Evolutionary conservation across 2,888 invertebrate species (phyloP).

Genomic region (Coelinius sp.): DNA sequence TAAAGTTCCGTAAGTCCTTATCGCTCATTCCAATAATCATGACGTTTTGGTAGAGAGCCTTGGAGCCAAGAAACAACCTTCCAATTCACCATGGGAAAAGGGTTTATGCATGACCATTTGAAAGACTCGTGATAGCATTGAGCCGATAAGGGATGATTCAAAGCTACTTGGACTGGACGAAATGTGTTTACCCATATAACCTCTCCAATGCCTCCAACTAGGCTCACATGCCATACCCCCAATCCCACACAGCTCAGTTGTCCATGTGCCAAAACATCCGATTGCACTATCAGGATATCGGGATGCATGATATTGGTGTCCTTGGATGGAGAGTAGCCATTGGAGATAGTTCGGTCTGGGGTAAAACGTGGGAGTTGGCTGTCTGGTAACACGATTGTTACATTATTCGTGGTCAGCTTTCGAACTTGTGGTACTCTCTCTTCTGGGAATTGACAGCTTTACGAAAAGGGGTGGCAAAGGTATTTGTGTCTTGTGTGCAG

Average conservation of each 20-base stretch:
- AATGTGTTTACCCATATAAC: conserved; percentile 37
- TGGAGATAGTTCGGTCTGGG: conserved; percentile 29
- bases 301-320: conserved; percentile 1
- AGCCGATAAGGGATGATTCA: conserved; percentile 46
- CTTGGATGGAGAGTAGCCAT: conserved; percentile 3
- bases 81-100: neutral
- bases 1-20: neutral
- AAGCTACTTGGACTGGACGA: conserved; percentile 55
- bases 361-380: conserved; percentile 52
- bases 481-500: conserved; percentile 18
- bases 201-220: conserved; percentile 39
- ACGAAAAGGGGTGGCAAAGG: conserved; percentile 31
- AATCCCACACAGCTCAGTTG: neutral
- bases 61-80: neutral
- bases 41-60: neutral
- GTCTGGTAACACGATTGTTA: conserved; percentile 65
- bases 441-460: conserved; percentile 24
- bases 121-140: neutral
- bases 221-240: conserved; percentile 44
- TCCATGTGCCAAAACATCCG: conserved; percentile 7
- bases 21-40: neutral
- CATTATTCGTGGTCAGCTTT: conserved; percentile 68
- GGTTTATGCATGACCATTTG: neutral
- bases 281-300: conserved; percentile 21
- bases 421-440: conserved; percentile 59